Base-by-base conservation (phyloP, 23 tunicate species). In the Halocynthia roretzi region DNA sequence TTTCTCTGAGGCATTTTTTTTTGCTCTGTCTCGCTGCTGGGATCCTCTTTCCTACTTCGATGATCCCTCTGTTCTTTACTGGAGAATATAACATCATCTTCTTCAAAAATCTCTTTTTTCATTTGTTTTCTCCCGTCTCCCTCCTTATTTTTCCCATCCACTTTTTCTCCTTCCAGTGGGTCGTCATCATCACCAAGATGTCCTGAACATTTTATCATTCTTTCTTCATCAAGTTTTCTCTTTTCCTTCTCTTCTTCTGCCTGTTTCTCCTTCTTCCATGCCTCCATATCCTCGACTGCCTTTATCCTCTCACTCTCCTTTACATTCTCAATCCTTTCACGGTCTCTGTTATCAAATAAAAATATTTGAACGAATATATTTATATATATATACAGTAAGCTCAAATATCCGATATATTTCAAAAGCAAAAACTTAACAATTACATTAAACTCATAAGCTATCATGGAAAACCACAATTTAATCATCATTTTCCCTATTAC, bases 191-290 rank as follows among this genome's bases (percentile, higher is more conserved):
- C 12, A 71, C 50, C 55, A 9, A 5, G 6, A 44, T 71, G 5
- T 10, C 5, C 48, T 23, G 48, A 71, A 20, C 48, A 65, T 15
- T 10, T 40, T 15, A 20, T 10, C 15, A 65, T 9, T 12, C 69
- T 23, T 61, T 92, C 92, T 54, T 86, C 93, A 49, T 82, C 91
- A 63, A 61, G 14, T 54, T 73, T 78, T 65, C 80, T 82, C 64
- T 56, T 56, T 60, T 86, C 85, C 68, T 82, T 53, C 18, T 86
- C 87, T 54, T 86, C 93, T 69, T 92, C 98, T 70, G 15, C 8
- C 50, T 67, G 67, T 57, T 92, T 86, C 61, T 40, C 21, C 49
- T 86, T 82, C 61, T 86, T 92, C 98, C 98, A 92, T 52, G 65
- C 56, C 23, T 82, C 78, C 54, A 92, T 8, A 49, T 92, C 98